Evolutionary conservation across 2,888 invertebrate genomes (phyloP).

Genomic region (Xanthia togata): DNA sequence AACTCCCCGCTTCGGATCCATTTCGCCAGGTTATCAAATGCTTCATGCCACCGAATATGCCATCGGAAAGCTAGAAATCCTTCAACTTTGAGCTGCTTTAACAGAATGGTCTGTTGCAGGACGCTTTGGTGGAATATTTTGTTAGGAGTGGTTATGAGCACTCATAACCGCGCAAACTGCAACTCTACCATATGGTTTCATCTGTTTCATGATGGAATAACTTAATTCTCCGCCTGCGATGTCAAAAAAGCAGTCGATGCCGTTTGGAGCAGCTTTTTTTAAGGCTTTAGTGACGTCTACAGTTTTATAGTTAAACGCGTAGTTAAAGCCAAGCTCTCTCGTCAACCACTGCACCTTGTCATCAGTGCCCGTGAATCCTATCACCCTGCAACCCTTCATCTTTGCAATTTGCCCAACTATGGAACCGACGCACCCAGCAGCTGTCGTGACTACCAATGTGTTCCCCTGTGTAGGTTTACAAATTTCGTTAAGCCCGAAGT

Average conservation of each 20-base stretch:
- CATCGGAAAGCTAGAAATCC: constrained; percentile 23
- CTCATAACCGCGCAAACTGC: constrained; percentile 78
- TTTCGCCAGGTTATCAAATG: background rate
- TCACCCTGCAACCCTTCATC: constrained; percentile 91
- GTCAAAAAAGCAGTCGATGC: constrained; percentile 94
- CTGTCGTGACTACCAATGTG: constrained; percentile 93
- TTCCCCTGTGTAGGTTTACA: constrained; percentile 93
- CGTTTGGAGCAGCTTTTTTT: constrained; percentile 86
- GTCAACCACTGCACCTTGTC: constrained; percentile 93
- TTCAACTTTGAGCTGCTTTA: constrained; percentile 14
- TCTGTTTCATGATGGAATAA: constrained; percentile 88
- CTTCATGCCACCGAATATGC: background rate
- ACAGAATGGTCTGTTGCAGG: constrained; percentile 69
- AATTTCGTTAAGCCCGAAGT: constrained; percentile 92
- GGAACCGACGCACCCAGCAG: constrained; percentile 94
- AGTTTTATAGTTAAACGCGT: constrained; percentile 94
- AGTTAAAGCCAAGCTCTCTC: constrained; percentile 92
- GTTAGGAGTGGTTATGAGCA: constrained; percentile 16
- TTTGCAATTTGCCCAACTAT: constrained; percentile 94
- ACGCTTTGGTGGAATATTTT: constrained; percentile 75
- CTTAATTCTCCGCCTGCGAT: constrained; percentile 93
- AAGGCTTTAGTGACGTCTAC: constrained; percentile 89
- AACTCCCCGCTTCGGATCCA: constrained; percentile 7
- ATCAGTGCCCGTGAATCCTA: constrained; percentile 93
- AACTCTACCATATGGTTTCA: constrained; percentile 91